Evolutionary conservation across 2,888 invertebrate genomes (phyloP), one percentile per base, ranked within the genome.

Genomic region (Drosophila formosana): DNA sequence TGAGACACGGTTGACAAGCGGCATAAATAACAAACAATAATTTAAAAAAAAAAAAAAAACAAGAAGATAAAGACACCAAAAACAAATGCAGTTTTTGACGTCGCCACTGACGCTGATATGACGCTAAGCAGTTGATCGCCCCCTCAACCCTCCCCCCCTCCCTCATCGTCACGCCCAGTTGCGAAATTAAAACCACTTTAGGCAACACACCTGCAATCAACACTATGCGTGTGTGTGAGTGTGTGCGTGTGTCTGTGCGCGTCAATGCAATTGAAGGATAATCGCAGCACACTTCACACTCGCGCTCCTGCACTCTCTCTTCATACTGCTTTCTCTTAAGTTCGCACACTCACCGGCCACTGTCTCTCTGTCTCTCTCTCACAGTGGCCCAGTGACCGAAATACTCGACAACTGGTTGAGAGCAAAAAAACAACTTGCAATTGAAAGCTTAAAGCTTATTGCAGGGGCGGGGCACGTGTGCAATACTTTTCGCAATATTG

Each of bases 161-260:
- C 23, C 23, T 9, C 58, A 56, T 66, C 23, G 30, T 23, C 55
- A 50, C 66, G 58, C 41, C 47, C 68, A 68, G 62, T 77, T 73
- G 75, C 82, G 87, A 83, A 83, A 83, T 83, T 64, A 71, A 86
- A 83, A 83, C 84, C 84, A 83, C 82, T 83, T 86, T 79, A 66
- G 75, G 67, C 77, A 67, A 72, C 77, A 83, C 84, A 81, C 87
- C 86, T 83, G 86, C 86, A 53, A 80, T 69, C 72, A 66, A 73
- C 73, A 66, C 62, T 34, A 25, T 34, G n/a, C 55, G 43, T 51
- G 7, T 25, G 32, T 30, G 11, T 55, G 25, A 47, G 34, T 39
- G 47, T 56, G 43, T 56, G 41, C 56, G 41, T 55, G 50, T 45
- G 65, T 49, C 39, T 65, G 52, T 68, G 58, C 66, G 41, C 82